These are phyloP conservation scores for Drosophila differens DNA, from an alignment of 2,888 invertebrate species.

Conservation along the genomic window DNA sequence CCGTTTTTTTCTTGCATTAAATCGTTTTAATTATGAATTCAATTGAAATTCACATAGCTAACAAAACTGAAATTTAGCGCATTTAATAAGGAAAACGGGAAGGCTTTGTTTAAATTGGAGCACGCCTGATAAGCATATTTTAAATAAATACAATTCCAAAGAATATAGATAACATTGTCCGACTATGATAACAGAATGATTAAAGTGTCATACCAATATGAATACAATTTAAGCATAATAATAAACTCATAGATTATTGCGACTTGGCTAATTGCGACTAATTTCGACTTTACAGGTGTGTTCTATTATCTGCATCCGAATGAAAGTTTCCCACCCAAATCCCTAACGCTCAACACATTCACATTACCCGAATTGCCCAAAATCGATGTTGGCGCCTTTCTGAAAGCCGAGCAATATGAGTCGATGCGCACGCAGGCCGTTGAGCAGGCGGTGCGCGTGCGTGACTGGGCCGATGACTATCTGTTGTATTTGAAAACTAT, in stretches of 20 bases:
- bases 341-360: slow-evolving; percentile 76
- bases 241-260: background rate
- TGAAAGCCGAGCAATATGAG: slow-evolving; percentile 77
- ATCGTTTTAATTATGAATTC: background rate
- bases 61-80: background rate
- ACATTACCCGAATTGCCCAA: slow-evolving; percentile 80
- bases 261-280: slow-evolving; percentile 44
- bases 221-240: background rate
- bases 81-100: background rate
- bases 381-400: slow-evolving; percentile 77
- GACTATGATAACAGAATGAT: background rate
- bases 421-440: slow-evolving; percentile 86
- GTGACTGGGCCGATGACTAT: slow-evolving; percentile 84
- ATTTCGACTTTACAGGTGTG: slow-evolving; percentile 77
- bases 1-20: background rate
- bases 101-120: background rate
- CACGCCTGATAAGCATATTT: background rate
- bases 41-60: background rate
- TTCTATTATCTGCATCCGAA: slow-evolving; percentile 85
- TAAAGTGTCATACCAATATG: slow-evolving; percentile 2
- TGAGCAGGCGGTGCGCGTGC: slow-evolving; percentile 86
- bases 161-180: background rate
- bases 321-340: slow-evolving; percentile 83
- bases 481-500: slow-evolving; percentile 86
- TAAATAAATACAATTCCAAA: background rate